These are phyloP conservation scores for Nomada flava DNA, from an alignment of 2,888 invertebrate species.

Conservation along the genomic window DNA sequence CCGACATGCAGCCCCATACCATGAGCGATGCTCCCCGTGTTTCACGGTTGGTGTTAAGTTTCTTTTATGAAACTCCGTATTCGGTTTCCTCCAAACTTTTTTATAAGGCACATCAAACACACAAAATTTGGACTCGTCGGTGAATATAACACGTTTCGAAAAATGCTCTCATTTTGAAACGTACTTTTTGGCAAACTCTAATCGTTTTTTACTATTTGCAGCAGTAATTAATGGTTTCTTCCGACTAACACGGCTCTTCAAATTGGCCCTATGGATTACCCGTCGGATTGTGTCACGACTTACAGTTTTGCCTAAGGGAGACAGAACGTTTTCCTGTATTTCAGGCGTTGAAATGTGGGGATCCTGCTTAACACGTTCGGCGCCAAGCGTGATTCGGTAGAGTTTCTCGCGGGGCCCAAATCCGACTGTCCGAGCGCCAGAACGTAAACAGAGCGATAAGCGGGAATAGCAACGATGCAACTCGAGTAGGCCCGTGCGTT, in stretches of 20 bases:
- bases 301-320: neutral
- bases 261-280: neutral
- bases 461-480: too few species aligned
- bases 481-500: too few species aligned
- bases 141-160: slow-evolving; percentile 2
- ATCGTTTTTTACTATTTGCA: slow-evolving; percentile 5
- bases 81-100: too few species aligned
- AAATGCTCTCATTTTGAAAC: slow-evolving; percentile 8
- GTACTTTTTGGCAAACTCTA: neutral
- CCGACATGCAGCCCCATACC: too few species aligned
- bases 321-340: slow-evolving; percentile 8
- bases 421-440: too few species aligned
- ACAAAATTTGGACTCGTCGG: neutral
- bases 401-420: too few species aligned
- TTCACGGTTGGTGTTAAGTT: too few species aligned
- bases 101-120: neutral
- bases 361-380: neutral
- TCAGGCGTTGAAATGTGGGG: neutral
- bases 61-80: too few species aligned
- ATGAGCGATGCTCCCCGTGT: too few species aligned
- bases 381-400: too few species aligned
- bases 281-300: neutral
- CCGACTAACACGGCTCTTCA: neutral
- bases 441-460: too few species aligned
- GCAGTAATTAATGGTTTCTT: neutral